These are phyloP conservation scores for Anoplolepis gracilipes DNA, from an alignment of 1,140 invertebrate genomes.

Conservation along the genomic window DNA sequence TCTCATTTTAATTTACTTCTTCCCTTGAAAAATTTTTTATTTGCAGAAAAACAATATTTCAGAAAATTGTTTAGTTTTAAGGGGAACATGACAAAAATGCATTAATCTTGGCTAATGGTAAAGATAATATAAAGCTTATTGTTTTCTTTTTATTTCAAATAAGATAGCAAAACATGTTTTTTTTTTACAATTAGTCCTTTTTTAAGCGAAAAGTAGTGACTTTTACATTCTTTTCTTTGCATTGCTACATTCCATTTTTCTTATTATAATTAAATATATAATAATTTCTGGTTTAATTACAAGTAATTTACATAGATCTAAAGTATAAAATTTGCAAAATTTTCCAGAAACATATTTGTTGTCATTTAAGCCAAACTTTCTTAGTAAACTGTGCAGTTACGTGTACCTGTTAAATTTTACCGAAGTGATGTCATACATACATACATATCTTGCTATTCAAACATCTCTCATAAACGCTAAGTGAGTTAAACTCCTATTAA, in stretches of 20 bases:
- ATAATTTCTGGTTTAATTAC: background rate
- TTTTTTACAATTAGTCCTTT: no score
- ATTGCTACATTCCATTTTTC: background rate
- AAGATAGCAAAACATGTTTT: no score
- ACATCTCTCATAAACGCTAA: background rate
- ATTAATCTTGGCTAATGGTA: no score
- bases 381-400: conserved; percentile 8
- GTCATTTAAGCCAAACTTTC: conserved; percentile 7
- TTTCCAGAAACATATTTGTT: conserved; percentile 3
- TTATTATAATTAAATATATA: background rate
- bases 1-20: no score
- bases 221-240: no score
- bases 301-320: background rate
- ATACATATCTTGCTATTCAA: conserved; percentile 8
- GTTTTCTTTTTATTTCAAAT: no score
- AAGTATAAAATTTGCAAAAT: background rate
- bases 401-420: background rate
- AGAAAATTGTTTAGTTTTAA: no score
- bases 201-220: no score
- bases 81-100: no score
- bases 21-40: no score
- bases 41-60: no score
- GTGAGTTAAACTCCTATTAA: conserved; percentile 10
- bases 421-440: conserved; percentile 20
- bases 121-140: no score